Base-by-base conservation (phyloP, 2,113 vertebrate species). In the Dascyllus trimaculatus region DNA sequence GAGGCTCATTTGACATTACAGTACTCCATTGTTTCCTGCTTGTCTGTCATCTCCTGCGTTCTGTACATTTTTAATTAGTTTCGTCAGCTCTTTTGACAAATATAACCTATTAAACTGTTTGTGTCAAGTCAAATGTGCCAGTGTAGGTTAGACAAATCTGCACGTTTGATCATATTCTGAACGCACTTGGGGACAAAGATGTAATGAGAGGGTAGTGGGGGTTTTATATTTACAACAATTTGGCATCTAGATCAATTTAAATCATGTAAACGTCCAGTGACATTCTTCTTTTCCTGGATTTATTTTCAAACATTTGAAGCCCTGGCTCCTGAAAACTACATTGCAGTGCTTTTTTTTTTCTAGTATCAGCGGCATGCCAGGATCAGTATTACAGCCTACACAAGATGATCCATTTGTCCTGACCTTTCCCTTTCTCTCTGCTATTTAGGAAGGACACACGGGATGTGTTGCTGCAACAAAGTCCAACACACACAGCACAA, bases 391-490 rank as follows among this genome's bases (percentile, higher is more conserved):
- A 54, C 21, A 53, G 63, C 60, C 19, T 43, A 21, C 54, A 59
- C 40, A 72, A 53, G 58, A 67, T 70, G 26, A 73, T 71, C 21
- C 71, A 17, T 69, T 71, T 67, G 25, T 76, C 59, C 57, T 72
- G 68, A 85, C 66, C 80, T 78, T 88, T 63, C 40, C 62, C 22
- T 83, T 74, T 49, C 54, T 77, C 68, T 80, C 10, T 43, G 43
- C 45, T 54, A 18, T 80, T 80, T 78, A 66, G 69, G 64, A 82
- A 85, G 70, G 65, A 82, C 75, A 82, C 35, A 53, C 38, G 5
- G 73, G 72, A 67, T 79, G 59, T 87, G 75, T 90, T 89, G 79
- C 54, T 85, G 72, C 80, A 82, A 82, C 80, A 89, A 73, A 72
- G 62, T 61, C 57, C 68, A 26, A 82, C 67, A 71, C 67, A 71